Base-by-base conservation (phyloP, 2,888 invertebrate genomes). In the Lampropteryx suffumata region DNA sequence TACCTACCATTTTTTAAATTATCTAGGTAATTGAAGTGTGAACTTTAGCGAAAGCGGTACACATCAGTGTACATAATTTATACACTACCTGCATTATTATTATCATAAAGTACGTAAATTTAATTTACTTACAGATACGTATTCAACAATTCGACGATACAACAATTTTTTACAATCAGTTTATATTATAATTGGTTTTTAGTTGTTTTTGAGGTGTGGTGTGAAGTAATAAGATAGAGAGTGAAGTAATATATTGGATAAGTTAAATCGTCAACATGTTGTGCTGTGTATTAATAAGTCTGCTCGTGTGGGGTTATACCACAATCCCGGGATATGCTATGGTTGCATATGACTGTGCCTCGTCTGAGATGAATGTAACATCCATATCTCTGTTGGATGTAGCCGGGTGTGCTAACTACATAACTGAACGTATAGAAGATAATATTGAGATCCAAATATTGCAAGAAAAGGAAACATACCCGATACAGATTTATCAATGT, bases 101-200 rank as follows among this genome's bases (percentile, higher is more conserved):
- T 17, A 17, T 17, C 4, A 3, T 17, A 8, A 13, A 26, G 39
- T 34, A 21, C 40, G 40, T 47, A 39, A 47, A 47, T 47, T 34
- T 12, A 34, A 47, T 47, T 47, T 47, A 47, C 47, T 33, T 34
- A 40, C 39, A 40, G 12, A 29, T 29, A 36, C 29, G 13, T 32
- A 32, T n/a, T n/a, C n/a, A n/a, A n/a, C n/a, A n/a, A n/a, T n/a
- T n/a, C n/a, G 21, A 21, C 21, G 21, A 21, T 21, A 21, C 21
- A 21, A 21, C 21, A 21, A 21, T 21, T 21, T 21, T 21, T 21
- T 21, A 21, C 21, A 21, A 21, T 21, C 21, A 21, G 5, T 21
- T 21, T 5, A 21, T 21, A 2, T 21, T 21, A 21, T 21, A 21
- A 21, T 21, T 21, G 21, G 2, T 21, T 21, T 21, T 21, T 3